phyloP scores from a whole-genome alignment of 2,888 invertebrate species.

The Heliothis peltigera region DNA sequence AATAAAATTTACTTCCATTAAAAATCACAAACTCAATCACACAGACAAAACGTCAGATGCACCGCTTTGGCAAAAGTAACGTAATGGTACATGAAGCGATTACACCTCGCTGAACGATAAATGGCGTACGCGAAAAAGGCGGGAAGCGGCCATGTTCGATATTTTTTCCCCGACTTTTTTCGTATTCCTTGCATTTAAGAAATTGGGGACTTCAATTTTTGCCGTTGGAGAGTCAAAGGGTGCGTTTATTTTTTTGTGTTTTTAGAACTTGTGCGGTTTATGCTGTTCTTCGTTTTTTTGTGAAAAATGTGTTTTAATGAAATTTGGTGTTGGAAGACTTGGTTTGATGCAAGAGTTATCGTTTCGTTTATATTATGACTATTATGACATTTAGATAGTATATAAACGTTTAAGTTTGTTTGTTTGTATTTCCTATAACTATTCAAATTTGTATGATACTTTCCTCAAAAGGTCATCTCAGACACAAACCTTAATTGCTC shows the following conservation, averaged over 20 bases:
- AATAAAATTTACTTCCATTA: no score
- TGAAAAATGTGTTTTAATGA: conserved; percentile 5
- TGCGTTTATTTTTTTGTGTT: conserved; percentile 8
- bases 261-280: not conserved
- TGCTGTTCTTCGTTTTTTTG: conserved; percentile 13
- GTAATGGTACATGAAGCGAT: conserved; percentile 41
- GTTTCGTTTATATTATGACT: no score
- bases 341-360: not conserved
- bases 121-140: conserved; percentile 61
- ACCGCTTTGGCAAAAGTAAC: conserved; percentile 44
- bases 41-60: conserved; percentile 57
- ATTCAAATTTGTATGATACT: no score
- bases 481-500: no score
- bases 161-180: conserved; percentile 34
- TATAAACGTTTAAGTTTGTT: no score
- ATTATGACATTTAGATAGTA: no score
- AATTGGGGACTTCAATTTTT: conserved; percentile 47
- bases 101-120: conserved; percentile 49
- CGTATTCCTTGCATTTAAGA: conserved; percentile 42
- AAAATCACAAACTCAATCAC: conserved; percentile 43
- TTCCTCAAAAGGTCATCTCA: no score
- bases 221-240: conserved; percentile 37
- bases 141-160: conserved; percentile 57
- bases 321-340: not conserved
- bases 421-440: no score